Evolutionary conservation across 2,113 vertebrate genomes (phyloP).

Genomic region (Rhadina sibilatrix): DNA sequence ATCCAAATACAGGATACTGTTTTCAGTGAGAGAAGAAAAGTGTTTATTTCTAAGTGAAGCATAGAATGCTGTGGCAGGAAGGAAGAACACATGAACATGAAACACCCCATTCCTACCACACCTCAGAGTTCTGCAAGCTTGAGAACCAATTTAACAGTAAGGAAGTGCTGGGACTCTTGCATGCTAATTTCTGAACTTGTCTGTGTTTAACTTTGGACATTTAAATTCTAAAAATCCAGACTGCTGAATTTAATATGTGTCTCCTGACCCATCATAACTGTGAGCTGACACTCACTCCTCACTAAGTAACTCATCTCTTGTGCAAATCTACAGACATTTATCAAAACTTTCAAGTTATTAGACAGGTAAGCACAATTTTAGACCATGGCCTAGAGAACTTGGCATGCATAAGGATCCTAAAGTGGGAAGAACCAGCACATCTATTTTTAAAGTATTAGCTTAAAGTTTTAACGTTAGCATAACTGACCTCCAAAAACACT

Average conservation of each 20-base stretch:
- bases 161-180: not conserved
- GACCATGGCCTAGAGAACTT: not conserved
- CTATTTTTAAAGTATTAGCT: constrained; percentile 25
- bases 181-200: not conserved
- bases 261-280: not conserved
- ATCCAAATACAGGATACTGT: not conserved
- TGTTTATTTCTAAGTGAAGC: not conserved
- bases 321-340: not conserved
- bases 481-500: constrained; percentile 95
- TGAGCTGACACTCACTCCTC: not conserved
- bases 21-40: not conserved
- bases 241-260: not conserved
- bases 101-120: not conserved
- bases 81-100: not conserved
- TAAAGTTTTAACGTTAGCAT: constrained; percentile 14
- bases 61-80: not conserved
- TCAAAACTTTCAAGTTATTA: not conserved
- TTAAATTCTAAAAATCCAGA: not conserved
- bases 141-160: not conserved
- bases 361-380: not conserved
- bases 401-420: not conserved
- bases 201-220: not conserved
- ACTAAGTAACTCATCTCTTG: not conserved
- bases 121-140: not conserved
- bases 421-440: not conserved